Percentiles rank a stretch among this genome's conserved stretches.
Conservation (phyloP, 92 coral and sea anemone species). For the Epizoanthus illoricatus region DNA sequence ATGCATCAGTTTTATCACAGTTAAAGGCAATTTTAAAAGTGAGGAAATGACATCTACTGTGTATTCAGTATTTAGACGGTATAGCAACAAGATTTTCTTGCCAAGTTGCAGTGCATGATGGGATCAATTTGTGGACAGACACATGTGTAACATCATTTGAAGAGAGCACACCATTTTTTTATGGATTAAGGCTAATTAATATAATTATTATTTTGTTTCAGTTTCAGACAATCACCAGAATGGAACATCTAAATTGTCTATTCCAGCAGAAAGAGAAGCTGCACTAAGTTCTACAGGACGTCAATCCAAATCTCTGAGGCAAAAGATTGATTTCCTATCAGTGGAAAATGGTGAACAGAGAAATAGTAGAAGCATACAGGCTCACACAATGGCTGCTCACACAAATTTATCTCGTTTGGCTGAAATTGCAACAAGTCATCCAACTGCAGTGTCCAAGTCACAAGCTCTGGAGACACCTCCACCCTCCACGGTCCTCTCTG, state of each 20-base stretch:
- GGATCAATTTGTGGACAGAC: too few species aligned
- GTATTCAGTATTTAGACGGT: too few species aligned
- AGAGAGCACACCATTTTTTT: too few species aligned
- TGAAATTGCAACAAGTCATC: conserved; percentile 77
- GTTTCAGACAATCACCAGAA: conserved; percentile 24
- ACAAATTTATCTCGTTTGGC: conserved; percentile 79
- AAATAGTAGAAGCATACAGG: conserved; percentile 29
- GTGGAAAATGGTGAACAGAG: conserved; percentile 23
- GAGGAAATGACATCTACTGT: too few species aligned
- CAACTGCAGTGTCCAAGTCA: conserved; percentile 48
- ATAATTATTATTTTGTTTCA: background rate
- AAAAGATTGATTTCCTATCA: background rate
- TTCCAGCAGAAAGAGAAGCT: conserved; percentile 1
- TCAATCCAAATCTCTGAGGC: conserved; percentile 26
- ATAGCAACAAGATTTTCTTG: too few species aligned
- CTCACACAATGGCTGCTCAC: conserved; percentile 53
- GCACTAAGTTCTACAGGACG: background rate
- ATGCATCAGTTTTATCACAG: too few species aligned
- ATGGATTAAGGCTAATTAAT: too few species aligned
- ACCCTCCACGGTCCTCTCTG: background rate
- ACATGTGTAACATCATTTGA: too few species aligned
- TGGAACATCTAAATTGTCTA: conserved; percentile 12
- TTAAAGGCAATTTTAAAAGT: too few species aligned
- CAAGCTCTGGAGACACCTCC: conserved; percentile 24
- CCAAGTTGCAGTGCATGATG: too few species aligned